phyloP scores from a whole-genome alignment of 2,113 vertebrate species.

The Xenopus borealis region DNA sequence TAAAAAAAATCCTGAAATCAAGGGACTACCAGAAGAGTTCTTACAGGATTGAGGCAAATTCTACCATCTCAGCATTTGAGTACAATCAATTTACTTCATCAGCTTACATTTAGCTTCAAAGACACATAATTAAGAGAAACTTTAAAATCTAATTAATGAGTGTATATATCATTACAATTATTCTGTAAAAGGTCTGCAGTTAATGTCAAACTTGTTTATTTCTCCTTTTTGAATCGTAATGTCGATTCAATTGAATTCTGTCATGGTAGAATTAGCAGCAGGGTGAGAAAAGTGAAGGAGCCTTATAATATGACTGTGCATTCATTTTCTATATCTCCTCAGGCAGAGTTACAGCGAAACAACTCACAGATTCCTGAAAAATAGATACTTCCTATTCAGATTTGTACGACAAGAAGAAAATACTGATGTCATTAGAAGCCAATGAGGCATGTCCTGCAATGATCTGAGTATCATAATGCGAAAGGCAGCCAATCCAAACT shows the following conservation, averaged over 20 bases:
- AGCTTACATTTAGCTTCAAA: not conserved
- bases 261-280: conserved; percentile 67
- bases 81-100: too few relatives aligned
- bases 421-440: not conserved
- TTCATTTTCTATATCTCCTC: conserved; percentile 72
- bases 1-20: too few relatives aligned
- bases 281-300: conserved; percentile 64
- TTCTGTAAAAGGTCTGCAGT: not conserved
- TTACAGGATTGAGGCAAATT: too few relatives aligned
- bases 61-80: too few relatives aligned
- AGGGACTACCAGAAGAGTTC: too few relatives aligned
- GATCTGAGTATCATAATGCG: too few relatives aligned
- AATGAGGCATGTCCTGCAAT: not conserved
- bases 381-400: conserved; percentile 70
- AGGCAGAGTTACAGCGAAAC: conserved; percentile 70
- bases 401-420: conserved; percentile 69
- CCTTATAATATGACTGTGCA: conserved; percentile 68
- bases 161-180: not conserved
- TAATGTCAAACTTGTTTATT: conserved; percentile 45
- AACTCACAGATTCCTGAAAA: conserved; percentile 75
- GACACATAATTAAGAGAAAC: not conserved
- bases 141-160: not conserved
- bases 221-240: conserved; percentile 57
- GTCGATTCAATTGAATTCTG: conserved; percentile 72
- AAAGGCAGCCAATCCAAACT: too few relatives aligned